These are phyloP conservation scores for Orthonyx spaldingii DNA, from an alignment of 2,113 vertebrate genomes.

Conservation along the genomic window DNA sequence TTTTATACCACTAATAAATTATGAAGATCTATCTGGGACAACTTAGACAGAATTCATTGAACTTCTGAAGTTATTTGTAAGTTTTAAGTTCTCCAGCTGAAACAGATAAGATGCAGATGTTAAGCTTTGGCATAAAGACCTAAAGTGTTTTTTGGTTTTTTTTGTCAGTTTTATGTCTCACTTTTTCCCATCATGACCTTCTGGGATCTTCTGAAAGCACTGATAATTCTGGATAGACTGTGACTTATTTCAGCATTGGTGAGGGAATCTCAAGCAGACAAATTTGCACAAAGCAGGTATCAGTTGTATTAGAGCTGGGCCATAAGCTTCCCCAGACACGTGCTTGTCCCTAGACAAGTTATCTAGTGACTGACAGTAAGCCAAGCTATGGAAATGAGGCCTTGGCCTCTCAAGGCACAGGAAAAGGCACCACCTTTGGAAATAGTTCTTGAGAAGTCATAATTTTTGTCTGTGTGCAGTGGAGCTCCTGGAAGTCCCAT, in stretches of 20 bases:
- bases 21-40: background rate
- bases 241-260: background rate
- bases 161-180: background rate
- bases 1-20: background rate
- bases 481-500: background rate
- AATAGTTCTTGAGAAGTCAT: background rate
- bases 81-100: background rate
- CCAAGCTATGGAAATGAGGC: background rate
- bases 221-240: background rate
- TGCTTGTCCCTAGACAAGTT: too few relatives aligned
- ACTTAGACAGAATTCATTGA: background rate
- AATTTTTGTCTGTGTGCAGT: background rate
- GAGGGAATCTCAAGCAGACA: background rate
- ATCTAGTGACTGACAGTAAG: background rate
- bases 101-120: background rate
- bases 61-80: background rate
- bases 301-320: background rate
- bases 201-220: background rate
- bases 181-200: background rate
- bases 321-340: fast-evolving
- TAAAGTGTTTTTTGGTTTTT: fast-evolving
- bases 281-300: background rate
- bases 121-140: background rate
- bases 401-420: background rate
- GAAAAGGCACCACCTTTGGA: background rate